Evolutionary conservation across 2,797 vertebrate species (phyloP), one percentile per base, ranked within the genome.

Genomic region (Pangasius mekongensis): DNA sequence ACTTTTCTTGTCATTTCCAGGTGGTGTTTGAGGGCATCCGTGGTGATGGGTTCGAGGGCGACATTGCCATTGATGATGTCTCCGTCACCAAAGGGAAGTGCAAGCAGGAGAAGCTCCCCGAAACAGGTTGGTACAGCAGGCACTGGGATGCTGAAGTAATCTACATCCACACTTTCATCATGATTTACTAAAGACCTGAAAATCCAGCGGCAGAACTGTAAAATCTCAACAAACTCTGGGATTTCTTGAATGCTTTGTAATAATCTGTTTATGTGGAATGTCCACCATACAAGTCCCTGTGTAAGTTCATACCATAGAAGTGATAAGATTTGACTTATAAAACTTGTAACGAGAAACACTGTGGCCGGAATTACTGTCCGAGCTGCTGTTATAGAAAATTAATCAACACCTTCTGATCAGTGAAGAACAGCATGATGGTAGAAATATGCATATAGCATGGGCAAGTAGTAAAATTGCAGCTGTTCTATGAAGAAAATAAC

Each of bases 11-110:
- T 6, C 9, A 39, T 80, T 82, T 91, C 90, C 95, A 99, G 98
- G 97, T 99, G 92, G 97, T 99, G 91, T 99, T 99, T 14, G 98
- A 99, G 95, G 98, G 98, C 56, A 97, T 98, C 67, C 97, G 98
- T 88, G 98, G 98, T 60, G 95, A 95, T 0, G 95, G 97, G 90
- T 98, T 97, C 0, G 97, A 99, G 93, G 98, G 98, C n/a, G 98
- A 99, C 92, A 99, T 99, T 56, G 98, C 98, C 91, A 98, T 99
- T 0, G 98, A 99, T 0, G 98, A 99, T 0, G 97, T 99, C 92
- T 98, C 97, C 76, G 96, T 99, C 94, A 98, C 97, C 91, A 96
- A 97, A 66, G 98, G 98, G 52, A 98, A 98, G 83, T 99, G 98
- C 94, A 96, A 96, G 88, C 95, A 95, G 91, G 94, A 95, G 87